Evolutionary conservation across 2,888 invertebrate genomes (phyloP), one percentile per base, ranked within the genome.

Genomic region (Tenthredo notha): DNA sequence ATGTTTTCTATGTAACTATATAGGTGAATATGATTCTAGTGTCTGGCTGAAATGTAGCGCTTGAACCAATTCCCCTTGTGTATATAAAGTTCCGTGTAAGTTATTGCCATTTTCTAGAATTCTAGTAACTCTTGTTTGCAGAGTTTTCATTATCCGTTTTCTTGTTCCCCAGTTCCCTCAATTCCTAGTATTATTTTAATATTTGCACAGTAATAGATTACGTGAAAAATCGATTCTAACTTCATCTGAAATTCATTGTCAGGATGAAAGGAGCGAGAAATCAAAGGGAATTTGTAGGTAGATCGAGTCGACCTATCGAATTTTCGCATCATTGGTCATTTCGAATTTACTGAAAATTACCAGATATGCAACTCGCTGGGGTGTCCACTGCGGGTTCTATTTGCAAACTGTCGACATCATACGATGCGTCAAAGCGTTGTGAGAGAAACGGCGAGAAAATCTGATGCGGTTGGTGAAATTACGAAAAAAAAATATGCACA

Each of bases 191-290:
- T 67, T 29, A 12, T 33, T 25, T 18, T 33, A 33, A 33, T 67
- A 67, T 67, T 67, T 67, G 67, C 67, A 67, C 33, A 4, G 67
- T 4, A 33, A 67, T 67, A 33, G 67, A 67, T 67, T 7, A 33
- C 67, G 5, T 7, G 25, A 4, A 67, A 67, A 33, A 25, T 67
- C 67, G 25, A 25, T 12, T 67, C 33, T 6, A 33, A 12, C 12
- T 67, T 29, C 6, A 15, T 33, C 67, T 67, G 33, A 5, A 67
- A 67, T 18, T 67, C 67, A 33, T 33, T 67, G 29, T 67, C 6
- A 6, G 67, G 18, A 33, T 18, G 67, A 33, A 67, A 67, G 33
- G 18, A 7, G 7, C 18, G 18, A 6, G 33, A 33, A 33, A 18
- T 67, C 0, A 18, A 33, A 12, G 18, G 33, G 29, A 33, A 15